Evolutionary conservation across 1,140 invertebrate genomes (phyloP), one percentile per base, ranked within the genome.

Genomic region (Drosophila ogumai): DNA sequence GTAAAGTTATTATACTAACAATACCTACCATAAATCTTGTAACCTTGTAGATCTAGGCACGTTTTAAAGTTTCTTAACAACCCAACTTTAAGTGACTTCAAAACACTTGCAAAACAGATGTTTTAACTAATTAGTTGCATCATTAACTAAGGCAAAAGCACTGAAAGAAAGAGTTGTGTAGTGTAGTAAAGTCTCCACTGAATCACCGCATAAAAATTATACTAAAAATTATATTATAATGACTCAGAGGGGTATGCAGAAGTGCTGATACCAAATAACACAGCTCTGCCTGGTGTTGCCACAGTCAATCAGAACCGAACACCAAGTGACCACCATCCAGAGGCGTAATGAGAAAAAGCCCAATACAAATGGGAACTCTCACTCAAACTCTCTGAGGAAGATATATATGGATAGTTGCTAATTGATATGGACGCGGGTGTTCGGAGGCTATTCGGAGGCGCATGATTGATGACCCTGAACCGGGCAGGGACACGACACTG

Each of bases 391-490:
- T 67, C 54, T 32, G 43, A 34, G 49, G 9, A 17, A 19, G 52
- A 55, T 49, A 47, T 54, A 66, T 88, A 88, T 73, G 79, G 55
- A 65, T 64, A 38, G 50, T 54, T 59, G 34, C 61, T 73, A 84
- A 65, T 61, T 63, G 60, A 52, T 67, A 80, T 84, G 58, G 72
- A 57, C 50, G 65, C 32, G 44, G 36, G 34, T 49, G 38, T 49
- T 55, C 32, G 52, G 34, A 34, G 66, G 52, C 28, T 67, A 63
- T 67, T 63, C 38, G 73, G 43, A 67, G 43, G 49, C 31, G 25
- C 32, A 68, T 90, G 85, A 88, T 88, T 88, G 71, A 88, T 88
- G 80, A 57, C 41, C 65, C 66, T 44, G 60, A 40, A 38, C 36
- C 47, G 47, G 41, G 66, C 15, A 1, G 22, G 44, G 6, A 68